Evolutionary conservation across 2,113 vertebrate species (phyloP).

Genomic region (Dasyornis broadbenti): DNA sequence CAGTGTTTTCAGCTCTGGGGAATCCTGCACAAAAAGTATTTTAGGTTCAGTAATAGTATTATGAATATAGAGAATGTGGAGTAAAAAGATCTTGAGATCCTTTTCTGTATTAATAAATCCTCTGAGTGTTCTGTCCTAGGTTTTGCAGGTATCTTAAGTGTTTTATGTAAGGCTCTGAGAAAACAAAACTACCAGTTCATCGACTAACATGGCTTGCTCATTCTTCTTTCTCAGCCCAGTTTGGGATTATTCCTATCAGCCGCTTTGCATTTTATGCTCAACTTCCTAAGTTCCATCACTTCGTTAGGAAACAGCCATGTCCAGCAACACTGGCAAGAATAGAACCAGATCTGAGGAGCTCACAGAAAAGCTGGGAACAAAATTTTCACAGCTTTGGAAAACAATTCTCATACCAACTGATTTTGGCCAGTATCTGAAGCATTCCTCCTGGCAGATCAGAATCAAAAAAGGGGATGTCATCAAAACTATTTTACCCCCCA

Average conservation of each 20-base stretch:
- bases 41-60: neutral
- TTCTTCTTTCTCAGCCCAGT: neutral
- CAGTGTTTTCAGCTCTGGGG: neutral
- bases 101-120: neutral
- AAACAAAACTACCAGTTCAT: neutral
- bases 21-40: neutral
- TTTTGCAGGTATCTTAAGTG: neutral
- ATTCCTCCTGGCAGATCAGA: neutral
- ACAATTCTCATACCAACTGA: neutral
- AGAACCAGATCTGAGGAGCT: neutral
- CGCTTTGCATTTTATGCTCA: neutral
- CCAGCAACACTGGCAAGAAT: neutral
- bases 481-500: neutral
- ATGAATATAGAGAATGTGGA: neutral
- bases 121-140: neutral
- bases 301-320: neutral
- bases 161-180: neutral
- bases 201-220: neutral
- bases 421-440: neutral
- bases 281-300: neutral
- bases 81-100: neutral
- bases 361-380: neutral
- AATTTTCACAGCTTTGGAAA: neutral
- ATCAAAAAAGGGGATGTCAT: neutral
- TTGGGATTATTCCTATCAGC: neutral